phyloP scores from a whole-genome alignment of 2,888 invertebrate genomes.

The Polylopha cassiicola region DNA sequence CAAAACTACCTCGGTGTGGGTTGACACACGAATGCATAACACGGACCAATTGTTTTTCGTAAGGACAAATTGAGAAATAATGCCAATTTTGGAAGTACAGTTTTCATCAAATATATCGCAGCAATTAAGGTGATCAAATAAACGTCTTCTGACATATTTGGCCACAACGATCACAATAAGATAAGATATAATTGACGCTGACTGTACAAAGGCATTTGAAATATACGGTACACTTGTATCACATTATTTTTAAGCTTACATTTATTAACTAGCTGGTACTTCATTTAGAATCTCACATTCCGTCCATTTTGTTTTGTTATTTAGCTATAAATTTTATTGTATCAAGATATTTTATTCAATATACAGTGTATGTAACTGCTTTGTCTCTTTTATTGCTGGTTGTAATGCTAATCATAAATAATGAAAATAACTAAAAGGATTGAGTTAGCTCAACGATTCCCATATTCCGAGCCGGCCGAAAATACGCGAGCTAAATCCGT shows the following conservation, averaged over 20 bases:
- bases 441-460: too few relatives aligned
- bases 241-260: conserved; percentile 27
- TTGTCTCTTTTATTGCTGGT: conserved; percentile 52
- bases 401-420: conserved; percentile 7
- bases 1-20: too few relatives aligned
- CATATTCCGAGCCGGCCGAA: too few relatives aligned
- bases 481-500: too few relatives aligned
- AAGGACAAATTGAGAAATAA: not conserved
- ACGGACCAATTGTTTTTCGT: too few relatives aligned
- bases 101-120: too few relatives aligned
- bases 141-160: not conserved
- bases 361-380: conserved; percentile 57
- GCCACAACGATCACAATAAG: conserved; percentile 7
- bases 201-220: too few relatives aligned
- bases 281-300: conserved; percentile 71
- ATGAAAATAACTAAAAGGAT: too few relatives aligned
- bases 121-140: too few relatives aligned
- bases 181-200: conserved; percentile 9
- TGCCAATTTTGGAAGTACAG: too few relatives aligned
- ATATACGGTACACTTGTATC: conserved; percentile 18
- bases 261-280: conserved; percentile 42
- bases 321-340: conserved; percentile 70
- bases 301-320: conserved; percentile 73
- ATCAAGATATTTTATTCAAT: conserved; percentile 55
- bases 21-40: too few relatives aligned